These are phyloP conservation scores for Trididemnum clinides DNA, from an alignment of 23 tunicate species.

Conservation along the genomic window DNA sequence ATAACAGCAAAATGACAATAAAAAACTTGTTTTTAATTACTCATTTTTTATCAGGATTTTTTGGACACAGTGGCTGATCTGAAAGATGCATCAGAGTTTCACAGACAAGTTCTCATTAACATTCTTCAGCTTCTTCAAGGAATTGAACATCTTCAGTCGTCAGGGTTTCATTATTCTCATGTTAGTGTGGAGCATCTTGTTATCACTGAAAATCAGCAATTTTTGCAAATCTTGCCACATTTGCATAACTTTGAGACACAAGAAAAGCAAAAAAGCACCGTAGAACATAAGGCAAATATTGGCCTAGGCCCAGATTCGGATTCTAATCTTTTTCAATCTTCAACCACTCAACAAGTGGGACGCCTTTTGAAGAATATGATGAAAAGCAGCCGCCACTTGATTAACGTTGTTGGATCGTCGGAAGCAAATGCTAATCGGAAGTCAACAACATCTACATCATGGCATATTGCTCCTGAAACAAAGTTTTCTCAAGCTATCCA, in stretches of 20 bases:
- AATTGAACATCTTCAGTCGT: slow-evolving; percentile 53
- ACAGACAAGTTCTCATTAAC: slow-evolving; percentile 75
- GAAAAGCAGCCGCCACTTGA: too few relatives aligned
- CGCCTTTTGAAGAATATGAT: slow-evolving; percentile 30
- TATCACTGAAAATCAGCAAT: slow-evolving; percentile 68
- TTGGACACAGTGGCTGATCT: slow-evolving; percentile 28
- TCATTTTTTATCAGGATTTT: slow-evolving; percentile 48
- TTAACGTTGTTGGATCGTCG: slow-evolving; percentile 31
- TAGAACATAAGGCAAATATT: background rate
- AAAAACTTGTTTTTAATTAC: background rate
- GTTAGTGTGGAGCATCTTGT: slow-evolving; percentile 71
- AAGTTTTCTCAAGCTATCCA: slow-evolving; percentile 69
- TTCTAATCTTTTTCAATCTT: slow-evolving; percentile 2
- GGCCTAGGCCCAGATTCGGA: slow-evolving; percentile 64
- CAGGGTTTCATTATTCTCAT: slow-evolving; percentile 62
- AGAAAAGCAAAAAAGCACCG: background rate
- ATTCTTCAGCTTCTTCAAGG: slow-evolving; percentile 82
- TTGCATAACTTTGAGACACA: slow-evolving; percentile 44
- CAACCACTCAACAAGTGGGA: slow-evolving; percentile 58
- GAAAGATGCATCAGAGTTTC: slow-evolving; percentile 64
- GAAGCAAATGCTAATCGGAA: slow-evolving; percentile 16
- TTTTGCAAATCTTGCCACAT: slow-evolving; percentile 83
- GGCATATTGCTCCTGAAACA: slow-evolving; percentile 54
- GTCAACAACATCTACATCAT: slow-evolving; percentile 47
- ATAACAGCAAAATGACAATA: too few relatives aligned